Conservation (phyloP, 23 tunicate species). For the Aplidium turbinatum region DNA sequence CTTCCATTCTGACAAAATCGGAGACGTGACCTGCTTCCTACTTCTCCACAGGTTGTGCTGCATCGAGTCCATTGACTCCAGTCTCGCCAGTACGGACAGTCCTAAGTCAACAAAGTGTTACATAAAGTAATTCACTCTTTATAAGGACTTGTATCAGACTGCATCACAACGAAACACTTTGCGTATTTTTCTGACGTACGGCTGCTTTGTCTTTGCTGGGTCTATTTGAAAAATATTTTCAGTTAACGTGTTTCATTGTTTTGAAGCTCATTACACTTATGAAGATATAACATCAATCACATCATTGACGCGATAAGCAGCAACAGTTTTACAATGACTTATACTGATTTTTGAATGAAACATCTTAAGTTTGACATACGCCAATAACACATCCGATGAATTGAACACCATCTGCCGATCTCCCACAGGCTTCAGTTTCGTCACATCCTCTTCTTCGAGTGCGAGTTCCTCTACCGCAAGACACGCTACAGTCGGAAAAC, state of each 20-base stretch:
- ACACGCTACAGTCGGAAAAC: conserved; percentile 50
- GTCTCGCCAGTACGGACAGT: conserved; percentile 50
- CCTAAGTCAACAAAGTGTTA: conserved; percentile 16
- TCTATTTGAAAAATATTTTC: too few relatives aligned
- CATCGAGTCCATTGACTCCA: conserved; percentile 71
- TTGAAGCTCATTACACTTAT: too few relatives aligned
- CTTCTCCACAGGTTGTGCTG: conserved; percentile 63
- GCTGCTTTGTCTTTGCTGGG: too few relatives aligned
- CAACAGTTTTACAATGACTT: too few relatives aligned
- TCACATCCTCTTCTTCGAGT: conserved; percentile 35
- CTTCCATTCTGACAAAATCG: conserved; percentile 60
- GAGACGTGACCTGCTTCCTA: conserved; percentile 1
- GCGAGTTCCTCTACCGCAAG: conserved; percentile 72
- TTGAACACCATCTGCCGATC: conserved; percentile 22
- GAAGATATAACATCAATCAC: too few relatives aligned
- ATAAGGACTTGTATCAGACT: not conserved
- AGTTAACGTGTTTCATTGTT: too few relatives aligned
- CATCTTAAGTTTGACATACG: not conserved
- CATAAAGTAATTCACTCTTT: not conserved
- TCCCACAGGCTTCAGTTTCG: conserved; percentile 42
- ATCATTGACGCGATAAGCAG: too few relatives aligned
- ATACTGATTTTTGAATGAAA: too few relatives aligned
- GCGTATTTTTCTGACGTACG: too few relatives aligned
- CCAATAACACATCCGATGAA: not conserved
- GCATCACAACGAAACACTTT: too few relatives aligned